Percentiles rank a stretch among this genome's conserved stretches.
These are phyloP conservation scores for Listronotus bonariensis DNA, from an alignment of 1,140 invertebrate genomes.

Conservation along the genomic window DNA sequence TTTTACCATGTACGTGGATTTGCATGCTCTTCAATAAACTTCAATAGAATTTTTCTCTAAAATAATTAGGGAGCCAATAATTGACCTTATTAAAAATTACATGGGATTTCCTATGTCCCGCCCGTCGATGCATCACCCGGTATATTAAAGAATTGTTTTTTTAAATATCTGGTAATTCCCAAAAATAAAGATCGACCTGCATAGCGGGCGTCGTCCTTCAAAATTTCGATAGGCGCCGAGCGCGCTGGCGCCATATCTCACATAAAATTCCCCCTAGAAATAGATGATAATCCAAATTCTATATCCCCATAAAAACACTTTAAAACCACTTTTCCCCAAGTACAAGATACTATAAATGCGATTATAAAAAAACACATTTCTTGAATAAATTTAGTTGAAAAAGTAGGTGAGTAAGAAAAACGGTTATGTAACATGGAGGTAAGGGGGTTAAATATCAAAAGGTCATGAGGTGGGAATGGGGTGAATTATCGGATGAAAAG, in stretches of 20 bases:
- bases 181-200: slow-evolving; percentile 6
- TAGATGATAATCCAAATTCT: neutral
- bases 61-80: too few relatives aligned
- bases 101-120: too few relatives aligned
- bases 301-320: neutral
- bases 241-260: slow-evolving; percentile 37
- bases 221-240: slow-evolving; percentile 24
- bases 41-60: too few relatives aligned
- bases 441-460: slow-evolving; percentile 2
- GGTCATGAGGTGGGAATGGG: slow-evolving; percentile 8
- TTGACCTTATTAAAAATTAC: too few relatives aligned
- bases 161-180: too few relatives aligned
- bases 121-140: too few relatives aligned
- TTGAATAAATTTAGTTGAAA: too few relatives aligned
- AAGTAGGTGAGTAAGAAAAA: neutral
- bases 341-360: too few relatives aligned
- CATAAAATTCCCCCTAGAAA: slow-evolving; percentile 1
- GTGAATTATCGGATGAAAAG: neutral
- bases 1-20: too few relatives aligned
- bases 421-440: slow-evolving; percentile 1
- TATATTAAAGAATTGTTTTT: too few relatives aligned
- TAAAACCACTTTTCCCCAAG: neutral
- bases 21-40: too few relatives aligned
- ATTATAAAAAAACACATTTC: too few relatives aligned
- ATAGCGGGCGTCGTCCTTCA: slow-evolving; percentile 41